Evolutionary conservation across 2,797 vertebrate genomes (phyloP), one percentile per base, ranked within the genome.

Genomic region (Psittacula derbiana): DNA sequence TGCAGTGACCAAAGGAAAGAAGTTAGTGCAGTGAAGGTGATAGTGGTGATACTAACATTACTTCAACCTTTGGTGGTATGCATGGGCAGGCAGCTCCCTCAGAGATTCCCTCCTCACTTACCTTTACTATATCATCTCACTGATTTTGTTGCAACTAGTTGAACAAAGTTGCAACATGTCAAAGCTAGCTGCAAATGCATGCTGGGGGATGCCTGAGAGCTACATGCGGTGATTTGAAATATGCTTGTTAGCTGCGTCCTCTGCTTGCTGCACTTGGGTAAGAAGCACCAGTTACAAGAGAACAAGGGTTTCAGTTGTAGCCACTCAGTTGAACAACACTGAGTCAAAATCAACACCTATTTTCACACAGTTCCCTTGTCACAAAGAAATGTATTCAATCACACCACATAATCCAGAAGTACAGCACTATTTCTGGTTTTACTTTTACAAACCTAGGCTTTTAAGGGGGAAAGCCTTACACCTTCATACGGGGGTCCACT

Each of bases 191-290:
- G 36, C n/a, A 67, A 0, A 16, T 46, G 25, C 16, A 4, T 31
- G 72, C 31, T 1, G 4, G 36, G 40, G 25, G 23, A 41, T 75
- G 52, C 25, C 13, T 23, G 24, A 30, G 43, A 80, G 41, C 47
- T 40, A 17, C 4, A 1, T 1, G 2, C 1, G 1, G 31, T 61
- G 55, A 17, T 2, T 61, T 24, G 15, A 50, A 73, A 23, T 36
- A 4, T 25, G 65, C 47, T 50, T 50, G 40, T 69, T 55, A 36
- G 50, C 46, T 61, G 30, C 17, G 4, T 73, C 27, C 36, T 69
- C n/a, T 47, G 8, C 27, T 31, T 88, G 50, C n/a, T 50, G 44
- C 44, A 6, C 53, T 69, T 50, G 23, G 24, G 31, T 49, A 36
- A 58, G 47, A n/a, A 83, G 40, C 36, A 28, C 11, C n/a, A 36